These are phyloP conservation scores for Sipha flava DNA, from an alignment of 1,140 invertebrate species.

Conservation along the genomic window DNA sequence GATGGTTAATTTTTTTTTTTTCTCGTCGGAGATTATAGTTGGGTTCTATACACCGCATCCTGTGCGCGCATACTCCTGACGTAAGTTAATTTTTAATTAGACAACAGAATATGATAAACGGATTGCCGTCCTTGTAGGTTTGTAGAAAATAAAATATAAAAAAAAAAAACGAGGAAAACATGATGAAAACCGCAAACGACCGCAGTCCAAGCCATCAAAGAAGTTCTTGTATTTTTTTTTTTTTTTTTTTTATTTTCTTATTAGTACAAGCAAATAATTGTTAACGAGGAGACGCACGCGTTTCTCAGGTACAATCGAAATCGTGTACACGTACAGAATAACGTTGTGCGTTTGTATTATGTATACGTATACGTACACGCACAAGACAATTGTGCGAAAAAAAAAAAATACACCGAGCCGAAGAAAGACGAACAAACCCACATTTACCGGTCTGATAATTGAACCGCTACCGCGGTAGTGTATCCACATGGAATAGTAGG, in stretches of 20 bases:
- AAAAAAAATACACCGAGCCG: neutral
- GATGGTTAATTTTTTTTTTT: no score
- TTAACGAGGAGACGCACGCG: neutral
- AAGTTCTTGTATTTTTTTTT: neutral
- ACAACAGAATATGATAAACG: no score
- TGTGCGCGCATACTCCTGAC: no score
- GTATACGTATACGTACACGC: no score
- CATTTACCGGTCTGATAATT: slow-evolving; percentile 14
- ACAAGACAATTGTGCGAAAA: neutral
- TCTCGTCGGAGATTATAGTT: no score
- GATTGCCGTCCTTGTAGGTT: no score
- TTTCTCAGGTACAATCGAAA: neutral
- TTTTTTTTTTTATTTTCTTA: no score
- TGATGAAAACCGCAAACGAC: neutral
- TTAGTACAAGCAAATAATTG: no score
- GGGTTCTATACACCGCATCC: no score
- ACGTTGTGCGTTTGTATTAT: no score
- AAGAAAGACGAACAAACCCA: neutral
- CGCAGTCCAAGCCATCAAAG: neutral
- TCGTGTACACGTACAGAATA: no score
- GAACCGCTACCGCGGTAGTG: neutral
- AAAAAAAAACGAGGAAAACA: neutral
- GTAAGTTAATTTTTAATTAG: no score
- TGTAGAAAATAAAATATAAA: neutral
- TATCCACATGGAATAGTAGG: neutral